Conservation (phyloP, 2,888 invertebrate species). For the Sepioteuthis lessoniana region DNA sequence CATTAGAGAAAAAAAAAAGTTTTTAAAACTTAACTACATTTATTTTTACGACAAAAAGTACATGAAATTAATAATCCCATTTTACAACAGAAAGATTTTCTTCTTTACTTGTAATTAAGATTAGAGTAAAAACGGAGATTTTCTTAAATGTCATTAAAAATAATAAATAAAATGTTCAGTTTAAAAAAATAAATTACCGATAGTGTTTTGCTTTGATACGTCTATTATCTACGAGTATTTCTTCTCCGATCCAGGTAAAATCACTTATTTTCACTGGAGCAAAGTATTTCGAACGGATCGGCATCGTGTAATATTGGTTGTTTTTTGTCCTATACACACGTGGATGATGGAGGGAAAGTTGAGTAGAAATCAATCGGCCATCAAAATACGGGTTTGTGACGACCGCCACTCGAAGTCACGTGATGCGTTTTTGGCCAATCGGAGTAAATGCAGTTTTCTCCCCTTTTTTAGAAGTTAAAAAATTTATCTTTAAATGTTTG, state of each 20-base stretch:
- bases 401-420: not conserved
- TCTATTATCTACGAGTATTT: slow-evolving; percentile 3
- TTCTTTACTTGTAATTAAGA: no score
- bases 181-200: not conserved
- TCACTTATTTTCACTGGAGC: not conserved
- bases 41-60: no score
- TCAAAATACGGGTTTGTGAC: not conserved
- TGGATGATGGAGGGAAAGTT: not conserved
- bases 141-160: not conserved
- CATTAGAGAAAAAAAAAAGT: no score
- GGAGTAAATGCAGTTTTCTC: not conserved
- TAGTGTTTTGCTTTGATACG: slow-evolving; percentile 39
- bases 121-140: not conserved
- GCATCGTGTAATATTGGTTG: not conserved
- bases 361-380: not conserved
- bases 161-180: not conserved
- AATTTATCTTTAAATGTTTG: no score
- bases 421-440: not conserved
- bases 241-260: slow-evolving; percentile 40
- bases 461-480: not conserved
- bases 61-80: no score
- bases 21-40: no score
- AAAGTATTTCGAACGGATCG: slow-evolving; percentile 36
- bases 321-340: not conserved
- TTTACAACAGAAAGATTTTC: no score